Percentiles rank a stretch among this genome's conserved stretches.
phyloP scores from a whole-genome alignment of 2,888 invertebrate species.

The Smittia aterrima region DNA sequence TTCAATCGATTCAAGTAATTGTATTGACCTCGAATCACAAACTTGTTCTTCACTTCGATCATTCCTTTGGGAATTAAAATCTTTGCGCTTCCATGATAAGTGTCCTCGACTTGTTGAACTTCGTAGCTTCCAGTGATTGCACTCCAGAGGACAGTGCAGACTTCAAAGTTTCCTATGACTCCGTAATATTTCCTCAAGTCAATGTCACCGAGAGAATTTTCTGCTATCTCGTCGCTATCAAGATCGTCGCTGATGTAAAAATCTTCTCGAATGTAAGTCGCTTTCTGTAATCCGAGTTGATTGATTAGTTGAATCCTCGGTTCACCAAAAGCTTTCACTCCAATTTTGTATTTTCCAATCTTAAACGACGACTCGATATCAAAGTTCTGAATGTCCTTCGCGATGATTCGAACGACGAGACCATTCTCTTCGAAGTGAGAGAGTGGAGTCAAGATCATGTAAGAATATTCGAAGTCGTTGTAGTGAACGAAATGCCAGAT shows the following conservation, averaged over 20 bases:
- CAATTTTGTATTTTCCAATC: constrained; percentile 66
- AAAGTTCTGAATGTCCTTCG: constrained; percentile 57
- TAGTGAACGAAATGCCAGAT: constrained; percentile 64
- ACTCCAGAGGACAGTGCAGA: constrained; percentile 60
- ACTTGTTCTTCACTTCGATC: constrained; percentile 53
- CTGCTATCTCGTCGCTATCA: constrained; percentile 46
- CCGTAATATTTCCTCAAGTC: constrained; percentile 55
- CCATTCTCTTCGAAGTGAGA: constrained; percentile 76
- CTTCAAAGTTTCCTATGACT: constrained; percentile 57
- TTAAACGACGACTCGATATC: constrained; percentile 69
- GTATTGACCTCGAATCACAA: constrained; percentile 52
- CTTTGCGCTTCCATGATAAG: constrained; percentile 55
- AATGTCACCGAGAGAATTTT: constrained; percentile 51
- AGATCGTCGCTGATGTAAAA: constrained; percentile 43
- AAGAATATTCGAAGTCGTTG: constrained; percentile 74
- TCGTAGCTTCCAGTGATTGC: constrained; percentile 59
- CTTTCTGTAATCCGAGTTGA: constrained; percentile 46
- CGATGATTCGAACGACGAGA: constrained; percentile 67
- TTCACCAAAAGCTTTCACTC: constrained; percentile 47
- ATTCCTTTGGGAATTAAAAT: constrained; percentile 58
- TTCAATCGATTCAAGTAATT: constrained; percentile 56
- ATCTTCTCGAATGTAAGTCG: constrained; percentile 38
- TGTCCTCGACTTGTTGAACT: constrained; percentile 57
- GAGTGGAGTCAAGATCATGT: constrained; percentile 74
- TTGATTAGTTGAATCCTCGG: constrained; percentile 51